Evolutionary conservation across 2,113 vertebrate genomes (phyloP), one percentile per base, ranked within the genome.

Genomic region (Tauraco erythrolophus): DNA sequence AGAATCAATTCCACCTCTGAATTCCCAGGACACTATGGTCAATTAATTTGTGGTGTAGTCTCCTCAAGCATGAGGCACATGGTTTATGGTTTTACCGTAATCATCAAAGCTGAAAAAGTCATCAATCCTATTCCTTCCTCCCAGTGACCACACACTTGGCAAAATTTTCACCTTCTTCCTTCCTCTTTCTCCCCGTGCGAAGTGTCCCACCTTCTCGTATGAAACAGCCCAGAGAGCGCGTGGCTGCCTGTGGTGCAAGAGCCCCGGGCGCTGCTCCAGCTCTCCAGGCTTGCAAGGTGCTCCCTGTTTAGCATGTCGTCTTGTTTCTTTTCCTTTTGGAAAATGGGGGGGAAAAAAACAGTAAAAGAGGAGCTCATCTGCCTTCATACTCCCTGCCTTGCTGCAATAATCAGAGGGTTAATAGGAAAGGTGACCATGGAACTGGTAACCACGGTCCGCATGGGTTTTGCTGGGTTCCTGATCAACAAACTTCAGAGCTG

Each of bases 91-190:
- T 94, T 88, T 21, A 64, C 69, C 60, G 50, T 74, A 89, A 69
- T 81, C 50, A 61, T 53, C 43, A 58, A 71, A 56, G 78, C 70
- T 56, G 35, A 75, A 90, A 88, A 92, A 39, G 53, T 75, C 33
- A 45, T 62, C 56, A 79, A 2, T 64, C 57, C 33, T 45, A 68
- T 72, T 95, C 88, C 66, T 96, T 97, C 91, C 92, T 97, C 66
- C 61, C 70, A 17, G 78, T 85, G 66, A 79, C 94, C 92, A 83
- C 95, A 82, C 33, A 9, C 60, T 75, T 76, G 74, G 57, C 0
- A 5, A 71, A 90, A 60, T 60, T 66, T 45, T 88, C 64, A 21
- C n/a, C 3, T 66, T 82, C 86, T 93, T 84, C 82, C 85, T 96
- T 96, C 92, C 88, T 11, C 84, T 88, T 94, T 78, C 53, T 66